These are phyloP conservation scores for Habrosyne pyritoides DNA, from an alignment of 2,888 invertebrate genomes.

Conservation along the genomic window DNA sequence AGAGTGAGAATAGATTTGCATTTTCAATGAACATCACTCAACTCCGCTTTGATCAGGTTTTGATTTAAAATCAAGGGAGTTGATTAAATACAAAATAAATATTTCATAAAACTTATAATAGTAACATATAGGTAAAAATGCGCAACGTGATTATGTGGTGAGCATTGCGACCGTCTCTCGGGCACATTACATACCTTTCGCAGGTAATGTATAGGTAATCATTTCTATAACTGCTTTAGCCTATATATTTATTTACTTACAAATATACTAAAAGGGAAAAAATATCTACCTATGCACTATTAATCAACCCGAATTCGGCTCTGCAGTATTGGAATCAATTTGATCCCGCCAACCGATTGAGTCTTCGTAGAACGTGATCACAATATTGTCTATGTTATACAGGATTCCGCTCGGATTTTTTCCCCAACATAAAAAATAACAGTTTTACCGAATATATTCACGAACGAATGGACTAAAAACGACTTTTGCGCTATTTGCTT, in stretches of 20 bases:
- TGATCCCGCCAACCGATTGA: constrained; percentile 27
- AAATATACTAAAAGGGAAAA: neutral
- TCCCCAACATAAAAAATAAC: constrained; percentile 4
- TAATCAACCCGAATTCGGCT: neutral
- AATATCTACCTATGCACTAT: neutral
- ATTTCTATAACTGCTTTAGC: too few species aligned
- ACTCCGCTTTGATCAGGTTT: too few species aligned
- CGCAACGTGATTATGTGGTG: too few species aligned
- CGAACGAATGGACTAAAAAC: constrained; percentile 2
- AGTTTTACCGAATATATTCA: constrained; percentile 1
- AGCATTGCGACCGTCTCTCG: too few species aligned
- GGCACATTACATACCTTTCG: too few species aligned
- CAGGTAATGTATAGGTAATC: too few species aligned
- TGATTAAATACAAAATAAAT: too few species aligned
- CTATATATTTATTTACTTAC: neutral
- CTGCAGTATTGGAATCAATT: constrained; percentile 19
- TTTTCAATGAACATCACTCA: too few species aligned
- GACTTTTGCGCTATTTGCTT: neutral
- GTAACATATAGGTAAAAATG: too few species aligned
- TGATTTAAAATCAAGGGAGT: too few species aligned
- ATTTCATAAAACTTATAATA: too few species aligned
- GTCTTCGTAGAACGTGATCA: constrained; percentile 22
- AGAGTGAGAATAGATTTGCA: too few species aligned
- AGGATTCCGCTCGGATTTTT: constrained; percentile 10
- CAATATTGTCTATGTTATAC: constrained; percentile 16